phyloP scores from a whole-genome alignment of 2,888 invertebrate species.

The Apodemia hepburni region DNA sequence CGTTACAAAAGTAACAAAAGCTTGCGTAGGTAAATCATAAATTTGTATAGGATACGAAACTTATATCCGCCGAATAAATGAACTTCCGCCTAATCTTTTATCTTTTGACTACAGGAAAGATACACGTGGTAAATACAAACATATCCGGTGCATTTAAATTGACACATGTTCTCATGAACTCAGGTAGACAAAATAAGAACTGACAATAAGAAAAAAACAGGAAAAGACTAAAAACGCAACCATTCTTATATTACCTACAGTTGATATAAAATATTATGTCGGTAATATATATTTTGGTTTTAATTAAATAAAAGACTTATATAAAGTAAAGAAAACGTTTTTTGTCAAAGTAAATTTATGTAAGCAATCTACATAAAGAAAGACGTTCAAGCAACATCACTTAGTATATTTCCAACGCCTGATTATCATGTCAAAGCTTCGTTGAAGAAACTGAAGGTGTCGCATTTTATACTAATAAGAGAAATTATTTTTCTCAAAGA shows the following conservation, averaged over 20 bases:
- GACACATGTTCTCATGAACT: slow-evolving; percentile 33
- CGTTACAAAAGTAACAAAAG: slow-evolving; percentile 38
- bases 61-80: slow-evolving; percentile 47
- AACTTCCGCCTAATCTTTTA: slow-evolving; percentile 52
- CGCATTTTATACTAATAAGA: slow-evolving; percentile 30
- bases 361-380: slow-evolving; percentile 19
- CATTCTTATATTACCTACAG: too few species aligned
- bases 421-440: slow-evolving; percentile 44
- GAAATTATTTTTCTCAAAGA: slow-evolving; percentile 52
- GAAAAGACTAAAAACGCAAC: too few species aligned
- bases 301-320: slow-evolving; percentile 1
- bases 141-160: slow-evolving; percentile 61
- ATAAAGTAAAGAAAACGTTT: slow-evolving; percentile 1
- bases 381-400: slow-evolving; percentile 16
- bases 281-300: too few species aligned
- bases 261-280: too few species aligned
- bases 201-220: background rate
- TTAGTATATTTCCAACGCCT: slow-evolving; percentile 18
- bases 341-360: slow-evolving; percentile 13
- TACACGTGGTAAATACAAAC: slow-evolving; percentile 49
- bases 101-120: slow-evolving; percentile 40
- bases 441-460: slow-evolving; percentile 27
- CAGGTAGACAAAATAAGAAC: background rate
- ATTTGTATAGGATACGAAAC: slow-evolving; percentile 43
- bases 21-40: slow-evolving; percentile 50